A percentile compares a stretch with the other conserved stretches of the same genome.
These are phyloP conservation scores for Thera britannica DNA, from an alignment of 2,888 invertebrate species.

Conservation along the genomic window DNA sequence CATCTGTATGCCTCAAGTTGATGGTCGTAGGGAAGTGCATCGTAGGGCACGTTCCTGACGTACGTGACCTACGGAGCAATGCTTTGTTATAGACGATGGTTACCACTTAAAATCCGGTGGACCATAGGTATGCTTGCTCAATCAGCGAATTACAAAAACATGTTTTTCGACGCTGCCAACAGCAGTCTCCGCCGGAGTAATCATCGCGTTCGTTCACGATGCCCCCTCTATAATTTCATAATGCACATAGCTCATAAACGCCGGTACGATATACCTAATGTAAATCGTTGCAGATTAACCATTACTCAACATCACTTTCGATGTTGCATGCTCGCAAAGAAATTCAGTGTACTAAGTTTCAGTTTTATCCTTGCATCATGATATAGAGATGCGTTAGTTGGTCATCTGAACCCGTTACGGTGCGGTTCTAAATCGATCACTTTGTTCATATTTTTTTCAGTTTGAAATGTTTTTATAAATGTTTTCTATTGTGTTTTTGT, in stretches of 20 bases:
- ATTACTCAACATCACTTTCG: slow-evolving; percentile 69
- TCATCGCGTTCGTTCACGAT: background rate
- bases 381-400: slow-evolving; percentile 61
- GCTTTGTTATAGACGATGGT: too few species aligned
- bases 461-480: background rate
- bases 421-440: background rate
- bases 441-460: background rate
- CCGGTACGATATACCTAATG: slow-evolving; percentile 13
- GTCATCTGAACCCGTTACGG: slow-evolving; percentile 53
- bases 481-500: background rate
- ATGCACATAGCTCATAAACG: slow-evolving; percentile 14
- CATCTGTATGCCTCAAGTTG: too few species aligned
- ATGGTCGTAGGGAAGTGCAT: too few species aligned
- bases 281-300: slow-evolving; percentile 45
- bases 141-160: too few species aligned
- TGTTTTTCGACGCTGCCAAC: background rate
- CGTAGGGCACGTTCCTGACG: too few species aligned
- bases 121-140: too few species aligned
- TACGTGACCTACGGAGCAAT: too few species aligned
- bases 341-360: slow-evolving; percentile 70
- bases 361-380: slow-evolving; percentile 73
- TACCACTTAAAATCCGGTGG: too few species aligned
- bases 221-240: slow-evolving; percentile 13
- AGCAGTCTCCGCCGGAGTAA: background rate
- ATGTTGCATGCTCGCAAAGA: slow-evolving; percentile 66